Evolutionary conservation across 2,888 invertebrate species (phyloP), one percentile per base, ranked within the genome.

Genomic region (Carterocephalus palaemon): DNA sequence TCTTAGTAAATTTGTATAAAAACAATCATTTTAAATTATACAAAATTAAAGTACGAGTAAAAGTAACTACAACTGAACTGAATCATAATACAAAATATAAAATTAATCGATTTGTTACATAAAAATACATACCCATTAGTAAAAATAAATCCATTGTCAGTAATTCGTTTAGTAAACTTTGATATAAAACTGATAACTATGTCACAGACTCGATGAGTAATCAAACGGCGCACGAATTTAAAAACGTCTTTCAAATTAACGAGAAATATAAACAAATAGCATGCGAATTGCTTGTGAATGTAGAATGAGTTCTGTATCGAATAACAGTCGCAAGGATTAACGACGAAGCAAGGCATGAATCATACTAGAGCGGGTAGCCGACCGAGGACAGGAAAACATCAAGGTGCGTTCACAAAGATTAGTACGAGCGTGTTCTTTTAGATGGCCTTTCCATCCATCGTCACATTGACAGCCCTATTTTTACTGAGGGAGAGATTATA

Each of bases 311-410:
- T 40, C 23, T 24, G 40, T 16, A 3, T 16, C n/a, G 12, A 28
- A 33, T 15, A 12, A 15, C 17, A 26, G 8, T 41, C 33, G 3
- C 10, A 33, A 8, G 17, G n/a, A 39, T 2, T 26, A 37, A 19
- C n/a, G 8, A 20, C 24, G 46, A 36, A 20, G 37, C 20, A 24
- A 41, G 20, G 22, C 22, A 19, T 43, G 36, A 36, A 41, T 46
- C 36, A 40, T n/a, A 24, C 4, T 23, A 23, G 20, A 45, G 40
- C 33, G 28, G 19, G 1, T 7, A 3, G 15, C 13, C 15, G 4
- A 3, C 3, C 2, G 26, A 12, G 1, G n/a, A n/a, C n/a, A 28
- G 28, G n/a, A n/a, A n/a, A 28, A 28, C 15, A 28, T 28, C 28
- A 28, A 15, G n/a, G 15, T 15, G 28, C 5, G 12, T 28, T 28